These are phyloP conservation scores for Lepus americanus DNA, from an alignment of 2,113 vertebrate species.

Conservation along the genomic window DNA sequence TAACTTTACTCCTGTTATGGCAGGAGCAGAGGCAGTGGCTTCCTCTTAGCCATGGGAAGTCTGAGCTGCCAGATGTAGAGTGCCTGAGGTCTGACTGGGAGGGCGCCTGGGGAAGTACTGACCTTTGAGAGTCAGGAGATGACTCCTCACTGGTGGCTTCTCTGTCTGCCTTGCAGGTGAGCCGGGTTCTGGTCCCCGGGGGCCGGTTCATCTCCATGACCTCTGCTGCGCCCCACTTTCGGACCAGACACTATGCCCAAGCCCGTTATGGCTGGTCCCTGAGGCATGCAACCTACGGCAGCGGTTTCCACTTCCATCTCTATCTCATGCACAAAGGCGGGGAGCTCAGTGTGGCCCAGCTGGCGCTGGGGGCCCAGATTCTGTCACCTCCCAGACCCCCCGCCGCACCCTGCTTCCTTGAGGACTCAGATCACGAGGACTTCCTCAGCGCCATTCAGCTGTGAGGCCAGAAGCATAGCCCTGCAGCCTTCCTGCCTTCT, in stretches of 20 bases:
- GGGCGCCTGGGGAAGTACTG: constrained; percentile 53
- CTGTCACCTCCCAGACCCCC: constrained; percentile 62
- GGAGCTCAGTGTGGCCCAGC: constrained; percentile 88
- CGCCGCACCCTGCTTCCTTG: neutral
- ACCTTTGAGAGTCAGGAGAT: constrained; percentile 24
- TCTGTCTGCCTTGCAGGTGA: constrained; percentile 88
- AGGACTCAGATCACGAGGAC: constrained; percentile 88
- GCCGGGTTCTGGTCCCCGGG: constrained; percentile 91
- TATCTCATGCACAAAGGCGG: constrained; percentile 94
- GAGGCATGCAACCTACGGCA: constrained; percentile 89
- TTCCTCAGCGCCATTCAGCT: constrained; percentile 91
- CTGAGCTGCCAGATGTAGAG: neutral
- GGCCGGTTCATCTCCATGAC: constrained; percentile 95
- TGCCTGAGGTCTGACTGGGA: neutral
- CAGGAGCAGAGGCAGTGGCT: neutral
- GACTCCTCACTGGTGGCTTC: constrained; percentile 18
- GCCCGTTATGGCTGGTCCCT: constrained; percentile 92
- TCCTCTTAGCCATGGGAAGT: neutral
- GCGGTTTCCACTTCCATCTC: constrained; percentile 93
- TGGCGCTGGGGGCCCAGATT: constrained; percentile 87
- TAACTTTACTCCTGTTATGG: neutral
- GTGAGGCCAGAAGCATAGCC: constrained; percentile 76
- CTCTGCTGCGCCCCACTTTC: constrained; percentile 94
- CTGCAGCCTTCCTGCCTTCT: neutral
- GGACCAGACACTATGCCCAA: constrained; percentile 92